These are phyloP conservation scores for Margarornis squamiger DNA, from an alignment of 2,797 vertebrate genomes.

Conservation along the genomic window DNA sequence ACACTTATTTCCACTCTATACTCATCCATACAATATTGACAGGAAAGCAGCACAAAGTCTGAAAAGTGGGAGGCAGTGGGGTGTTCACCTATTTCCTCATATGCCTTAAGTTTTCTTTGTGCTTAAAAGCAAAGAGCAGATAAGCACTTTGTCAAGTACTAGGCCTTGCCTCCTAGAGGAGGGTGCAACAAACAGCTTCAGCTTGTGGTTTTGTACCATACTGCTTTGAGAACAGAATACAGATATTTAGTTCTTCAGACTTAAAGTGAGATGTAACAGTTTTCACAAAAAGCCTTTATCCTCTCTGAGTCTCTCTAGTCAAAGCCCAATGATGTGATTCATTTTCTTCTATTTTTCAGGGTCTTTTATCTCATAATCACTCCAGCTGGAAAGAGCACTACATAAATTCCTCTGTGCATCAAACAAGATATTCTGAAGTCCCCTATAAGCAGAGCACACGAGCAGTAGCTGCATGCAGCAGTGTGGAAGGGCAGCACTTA, in stretches of 20 bases:
- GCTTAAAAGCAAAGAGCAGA: neutral
- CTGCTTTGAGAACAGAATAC: neutral
- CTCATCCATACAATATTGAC: neutral
- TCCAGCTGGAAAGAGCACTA: neutral
- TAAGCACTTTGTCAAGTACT: neutral
- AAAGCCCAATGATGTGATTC: neutral
- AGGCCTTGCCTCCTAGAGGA: neutral
- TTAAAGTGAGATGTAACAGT: neutral
- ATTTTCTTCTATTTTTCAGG: neutral
- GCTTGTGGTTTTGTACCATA: neutral
- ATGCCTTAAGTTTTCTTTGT: neutral
- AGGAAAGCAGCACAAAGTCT: neutral
- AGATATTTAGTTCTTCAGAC: neutral
- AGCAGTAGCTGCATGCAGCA: accelerated
- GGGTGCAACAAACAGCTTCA: neutral
- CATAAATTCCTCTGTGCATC: neutral
- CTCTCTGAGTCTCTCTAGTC: neutral
- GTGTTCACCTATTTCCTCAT: neutral
- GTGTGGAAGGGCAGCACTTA: neutral
- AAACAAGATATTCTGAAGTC: neutral
- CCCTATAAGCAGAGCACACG: neutral
- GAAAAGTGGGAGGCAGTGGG: neutral
- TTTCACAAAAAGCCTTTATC: neutral
- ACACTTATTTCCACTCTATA: neutral
- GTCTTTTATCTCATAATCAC: constrained; percentile 17